Conservation (phyloP, 2,888 invertebrate genomes). For the Orchesella flavescens region DNA sequence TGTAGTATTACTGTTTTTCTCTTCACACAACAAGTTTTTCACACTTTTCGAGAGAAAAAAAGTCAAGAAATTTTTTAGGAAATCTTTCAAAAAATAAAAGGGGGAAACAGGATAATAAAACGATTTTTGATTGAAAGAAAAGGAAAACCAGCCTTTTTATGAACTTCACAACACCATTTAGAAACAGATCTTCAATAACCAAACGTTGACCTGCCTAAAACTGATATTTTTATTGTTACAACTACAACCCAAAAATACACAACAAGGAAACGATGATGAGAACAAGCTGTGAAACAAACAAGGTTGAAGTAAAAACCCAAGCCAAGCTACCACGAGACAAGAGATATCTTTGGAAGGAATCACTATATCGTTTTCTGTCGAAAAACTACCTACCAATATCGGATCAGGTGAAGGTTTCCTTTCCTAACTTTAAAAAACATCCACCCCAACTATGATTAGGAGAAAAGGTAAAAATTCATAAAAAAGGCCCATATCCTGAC, state of each 20-base stretch:
- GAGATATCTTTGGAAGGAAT: not conserved
- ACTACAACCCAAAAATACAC: slow-evolving; percentile 21
- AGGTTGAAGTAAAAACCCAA: not conserved
- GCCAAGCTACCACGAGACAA: not conserved
- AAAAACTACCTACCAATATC: slow-evolving; percentile 22
- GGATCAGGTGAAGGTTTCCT: not conserved
- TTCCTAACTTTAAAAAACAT: slow-evolving; percentile 1
- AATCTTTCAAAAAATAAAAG: not conserved
- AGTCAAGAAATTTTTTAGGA: not conserved
- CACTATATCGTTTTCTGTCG: slow-evolving; percentile 14
- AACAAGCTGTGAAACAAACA: slow-evolving; percentile 34
- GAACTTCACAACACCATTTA: slow-evolving; percentile 11
- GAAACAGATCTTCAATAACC: not conserved
- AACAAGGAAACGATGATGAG: not conserved
- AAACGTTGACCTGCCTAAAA: not conserved
- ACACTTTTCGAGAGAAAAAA: no score
- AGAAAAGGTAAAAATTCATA: slow-evolving; percentile 14
- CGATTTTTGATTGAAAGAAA: not conserved
- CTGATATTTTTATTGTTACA: slow-evolving; percentile 20
- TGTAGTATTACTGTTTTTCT: no score
- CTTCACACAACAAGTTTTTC: not conserved
- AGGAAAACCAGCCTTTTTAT: slow-evolving; percentile 26
- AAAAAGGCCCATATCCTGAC: no score
- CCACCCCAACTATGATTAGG: not conserved
- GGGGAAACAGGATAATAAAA: not conserved